Conservation (phyloP, 1,140 invertebrate genomes). For the Cheumatopsyche charites region DNA sequence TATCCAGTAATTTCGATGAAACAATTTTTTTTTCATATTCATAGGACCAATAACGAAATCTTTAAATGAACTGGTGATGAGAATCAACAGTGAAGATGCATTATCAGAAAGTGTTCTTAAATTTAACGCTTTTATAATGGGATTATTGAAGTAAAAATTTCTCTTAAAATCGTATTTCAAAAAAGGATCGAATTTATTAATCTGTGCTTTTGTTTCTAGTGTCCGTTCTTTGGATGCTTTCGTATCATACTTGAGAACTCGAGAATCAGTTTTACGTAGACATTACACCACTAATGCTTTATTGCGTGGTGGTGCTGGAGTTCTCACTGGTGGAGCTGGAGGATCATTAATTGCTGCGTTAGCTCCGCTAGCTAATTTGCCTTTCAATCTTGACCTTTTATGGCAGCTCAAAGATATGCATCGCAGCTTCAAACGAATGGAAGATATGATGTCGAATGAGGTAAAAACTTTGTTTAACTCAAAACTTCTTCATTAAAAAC, state of each 20-base stretch:
- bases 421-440: conserved; percentile 74
- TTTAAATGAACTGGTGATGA: conserved; percentile 83
- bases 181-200: too few species aligned
- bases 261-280: conserved; percentile 80
- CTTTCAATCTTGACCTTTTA: conserved; percentile 80
- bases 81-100: conserved; percentile 82
- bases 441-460: conserved; percentile 53
- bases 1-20: conserved; percentile 5
- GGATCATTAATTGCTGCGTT: conserved; percentile 77
- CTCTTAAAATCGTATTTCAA: too few species aligned
- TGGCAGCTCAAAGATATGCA: conserved; percentile 80
- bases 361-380: conserved; percentile 75
- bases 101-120: conserved; percentile 85
- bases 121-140: conserved; percentile 89
- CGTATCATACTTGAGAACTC: conserved; percentile 80
- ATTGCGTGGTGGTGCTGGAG: conserved; percentile 70
- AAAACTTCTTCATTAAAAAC: too few species aligned
- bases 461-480: conserved; percentile 13
- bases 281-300: conserved; percentile 78
- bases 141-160: conserved; percentile 85
- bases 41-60: conserved; percentile 79
- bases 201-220: too few species aligned
- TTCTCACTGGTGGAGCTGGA: conserved; percentile 66
- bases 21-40: conserved; percentile 39
- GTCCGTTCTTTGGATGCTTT: conserved; percentile 83